Conservation (phyloP, 2,113 vertebrate species). For the Tapirus terrestris region DNA sequence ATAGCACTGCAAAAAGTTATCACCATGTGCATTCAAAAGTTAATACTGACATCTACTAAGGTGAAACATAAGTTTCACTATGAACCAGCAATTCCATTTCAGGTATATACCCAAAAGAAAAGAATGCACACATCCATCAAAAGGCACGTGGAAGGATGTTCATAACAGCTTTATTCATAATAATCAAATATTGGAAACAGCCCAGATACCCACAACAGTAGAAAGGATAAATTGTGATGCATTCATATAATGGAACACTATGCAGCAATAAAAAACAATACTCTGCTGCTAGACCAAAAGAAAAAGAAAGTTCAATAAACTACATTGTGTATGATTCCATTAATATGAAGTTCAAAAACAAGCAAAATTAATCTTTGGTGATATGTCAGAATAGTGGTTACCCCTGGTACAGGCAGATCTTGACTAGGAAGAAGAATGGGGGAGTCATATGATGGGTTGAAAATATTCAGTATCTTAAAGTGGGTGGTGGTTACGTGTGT, state of each 20-base stretch:
- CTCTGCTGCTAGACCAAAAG: neutral
- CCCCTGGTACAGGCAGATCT: accelerated
- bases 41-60: neutral
- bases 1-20: neutral
- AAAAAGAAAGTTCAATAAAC: neutral
- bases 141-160: neutral
- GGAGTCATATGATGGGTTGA: neutral
- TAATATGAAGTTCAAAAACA: neutral
- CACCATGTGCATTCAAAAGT: neutral
- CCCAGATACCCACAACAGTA: neutral
- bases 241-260: neutral
- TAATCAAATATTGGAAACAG: neutral
- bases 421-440: neutral
- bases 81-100: neutral
- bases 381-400: neutral
- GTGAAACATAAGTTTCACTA: neutral
- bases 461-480: neutral
- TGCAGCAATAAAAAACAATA: neutral
- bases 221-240: neutral
- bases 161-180: neutral
- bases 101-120: neutral
- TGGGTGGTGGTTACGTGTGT: neutral
- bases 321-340: neutral
- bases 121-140: neutral
- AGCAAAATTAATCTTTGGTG: neutral